Evolutionary conservation across 2,888 invertebrate genomes (phyloP).

Genomic region (Drosophila meridiana): DNA sequence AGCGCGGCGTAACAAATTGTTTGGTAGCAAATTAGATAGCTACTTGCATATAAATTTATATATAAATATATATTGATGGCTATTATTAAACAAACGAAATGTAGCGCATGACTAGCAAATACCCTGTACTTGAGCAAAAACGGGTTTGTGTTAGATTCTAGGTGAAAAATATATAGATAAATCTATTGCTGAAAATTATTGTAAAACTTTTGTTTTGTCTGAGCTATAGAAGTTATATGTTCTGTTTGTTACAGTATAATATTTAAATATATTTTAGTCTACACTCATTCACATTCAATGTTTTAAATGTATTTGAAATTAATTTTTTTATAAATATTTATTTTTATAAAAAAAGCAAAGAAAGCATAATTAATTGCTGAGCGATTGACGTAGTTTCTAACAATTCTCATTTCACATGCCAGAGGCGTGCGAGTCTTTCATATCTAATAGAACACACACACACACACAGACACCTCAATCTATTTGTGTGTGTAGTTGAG

Average conservation of each 20-base stretch:
- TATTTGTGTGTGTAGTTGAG: conserved; percentile 6
- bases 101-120: not conserved
- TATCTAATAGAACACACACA: conserved; percentile 13
- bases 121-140: not conserved
- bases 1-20: not conserved
- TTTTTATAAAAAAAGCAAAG: not conserved
- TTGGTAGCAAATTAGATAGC: conserved; percentile 1
- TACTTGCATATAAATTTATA: not conserved
- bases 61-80: not conserved
- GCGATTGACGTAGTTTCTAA: conserved; percentile 41
- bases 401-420: conserved; percentile 34
- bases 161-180: not conserved
- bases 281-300: not conserved
- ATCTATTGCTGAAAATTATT: too few species aligned
- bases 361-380: conserved; percentile 9
- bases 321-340: not conserved
- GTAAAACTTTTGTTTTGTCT: too few species aligned
- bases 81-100: not conserved
- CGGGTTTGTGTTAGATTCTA: too few species aligned
- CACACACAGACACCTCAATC: not conserved
- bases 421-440: conserved; percentile 28
- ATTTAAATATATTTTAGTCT: not conserved
- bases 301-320: not conserved
- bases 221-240: not conserved
- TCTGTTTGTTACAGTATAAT: not conserved